A percentile compares a stretch with the other conserved stretches of the same genome.
Conservation (phyloP, 2,113 vertebrate genomes). For the Pseudopodoces humilis region DNA sequence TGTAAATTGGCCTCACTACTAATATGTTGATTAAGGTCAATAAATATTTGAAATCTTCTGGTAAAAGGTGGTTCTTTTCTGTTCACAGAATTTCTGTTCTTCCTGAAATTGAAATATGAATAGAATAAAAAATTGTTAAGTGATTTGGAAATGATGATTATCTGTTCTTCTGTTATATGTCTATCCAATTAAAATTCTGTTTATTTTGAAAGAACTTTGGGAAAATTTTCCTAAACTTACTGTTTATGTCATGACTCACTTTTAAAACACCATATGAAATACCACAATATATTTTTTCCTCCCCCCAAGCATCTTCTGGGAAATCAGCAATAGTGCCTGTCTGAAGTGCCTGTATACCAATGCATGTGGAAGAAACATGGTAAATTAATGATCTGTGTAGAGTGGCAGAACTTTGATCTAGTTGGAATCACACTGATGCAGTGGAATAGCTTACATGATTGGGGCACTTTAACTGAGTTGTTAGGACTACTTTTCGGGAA, state of each 20-base stretch:
- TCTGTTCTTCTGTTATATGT: neutral
- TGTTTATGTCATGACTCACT: neutral
- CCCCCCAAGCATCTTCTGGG: neutral
- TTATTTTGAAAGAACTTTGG: neutral
- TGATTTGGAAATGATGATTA: neutral
- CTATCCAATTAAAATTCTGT: neutral
- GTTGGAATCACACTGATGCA: neutral
- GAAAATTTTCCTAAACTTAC: neutral
- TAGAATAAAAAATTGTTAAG: neutral
- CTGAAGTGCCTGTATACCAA: neutral
- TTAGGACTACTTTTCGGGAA: neutral
- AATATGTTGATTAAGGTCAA: neutral
- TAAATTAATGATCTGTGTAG: fast-evolving
- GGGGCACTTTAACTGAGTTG: neutral
- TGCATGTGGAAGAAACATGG: neutral
- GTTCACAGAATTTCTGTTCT: neutral
- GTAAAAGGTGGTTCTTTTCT: neutral
- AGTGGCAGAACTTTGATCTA: neutral
- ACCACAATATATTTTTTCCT: neutral
- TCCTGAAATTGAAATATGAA: neutral
- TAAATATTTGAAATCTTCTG: neutral
- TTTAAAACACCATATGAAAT: neutral
- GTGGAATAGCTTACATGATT: neutral
- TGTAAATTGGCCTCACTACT: neutral
- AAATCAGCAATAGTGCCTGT: neutral